A percentile compares a stretch with the other conserved stretches of the same genome.
Evolutionary conservation across 2,113 vertebrate species (phyloP).

Genomic region (Irena cyanogastra): DNA sequence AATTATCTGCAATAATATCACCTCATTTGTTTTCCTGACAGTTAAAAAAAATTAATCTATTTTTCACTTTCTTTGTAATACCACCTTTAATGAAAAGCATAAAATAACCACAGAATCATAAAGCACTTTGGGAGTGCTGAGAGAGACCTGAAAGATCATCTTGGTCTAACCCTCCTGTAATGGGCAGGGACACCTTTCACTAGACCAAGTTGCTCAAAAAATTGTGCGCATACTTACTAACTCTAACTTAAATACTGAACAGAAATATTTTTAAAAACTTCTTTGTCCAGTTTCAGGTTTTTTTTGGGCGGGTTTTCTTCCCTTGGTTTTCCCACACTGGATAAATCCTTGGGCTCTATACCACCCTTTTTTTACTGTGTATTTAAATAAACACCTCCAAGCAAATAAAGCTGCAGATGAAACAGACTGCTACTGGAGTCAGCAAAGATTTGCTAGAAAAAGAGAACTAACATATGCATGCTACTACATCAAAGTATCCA

Average conservation of each 20-base stretch:
- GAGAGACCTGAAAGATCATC: no score
- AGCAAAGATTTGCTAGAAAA: constrained; percentile 1
- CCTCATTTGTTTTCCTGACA: background rate
- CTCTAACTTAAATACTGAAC: background rate
- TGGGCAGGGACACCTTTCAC: background rate
- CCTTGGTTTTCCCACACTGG: background rate
- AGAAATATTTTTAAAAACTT: background rate
- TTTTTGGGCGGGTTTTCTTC: accelerated
- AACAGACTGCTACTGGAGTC: background rate
- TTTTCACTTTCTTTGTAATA: background rate
- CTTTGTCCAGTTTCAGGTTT: background rate
- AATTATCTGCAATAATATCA: background rate
- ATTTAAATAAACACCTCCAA: background rate
- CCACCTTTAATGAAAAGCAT: background rate
- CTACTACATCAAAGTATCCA: constrained; percentile 5
- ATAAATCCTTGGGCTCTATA: background rate
- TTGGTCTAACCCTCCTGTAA: background rate
- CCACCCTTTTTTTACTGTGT: background rate
- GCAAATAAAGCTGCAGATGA: constrained; percentile 26
- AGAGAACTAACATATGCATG: background rate
- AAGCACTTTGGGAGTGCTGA: background rate
- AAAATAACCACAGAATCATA: background rate
- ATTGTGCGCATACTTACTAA: background rate
- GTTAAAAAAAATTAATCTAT: background rate
- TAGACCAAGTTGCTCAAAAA: background rate